Base-by-base conservation (phyloP, 1,140 invertebrate genomes). In the Ruditapes philippinarum region DNA sequence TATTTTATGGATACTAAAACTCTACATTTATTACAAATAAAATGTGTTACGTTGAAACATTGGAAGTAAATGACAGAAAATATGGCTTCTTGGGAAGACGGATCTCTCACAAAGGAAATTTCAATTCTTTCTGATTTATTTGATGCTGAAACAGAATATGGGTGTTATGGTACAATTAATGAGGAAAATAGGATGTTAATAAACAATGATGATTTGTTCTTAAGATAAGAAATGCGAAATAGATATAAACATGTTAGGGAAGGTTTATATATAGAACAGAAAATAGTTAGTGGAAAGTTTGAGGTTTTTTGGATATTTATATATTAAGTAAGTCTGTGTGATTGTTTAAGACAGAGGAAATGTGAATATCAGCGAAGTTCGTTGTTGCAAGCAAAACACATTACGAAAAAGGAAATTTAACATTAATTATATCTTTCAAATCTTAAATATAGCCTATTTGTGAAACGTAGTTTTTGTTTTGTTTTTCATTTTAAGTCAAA, bases 1-100 rank as follows among this genome's bases (percentile, higher is more conserved):
- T 81, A 57, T 81, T 81, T 81, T 81, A 81, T 81, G 31, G 36
- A 40, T 19, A 62, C 33, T 62, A 62, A 81, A 81, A 38, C 54
- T 38, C 45, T 42, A 45, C 51, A 40, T 81, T 81, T 81, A 81
- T 81, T 81, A 65, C 79, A 81, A 81, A 81, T 81, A 81, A 81
- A 81, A 81, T 81, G 79, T 38, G 79, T 45, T 25, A 81, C 60
- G 45, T 33, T 49, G 74, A 78, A 49, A 78, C 74, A 51, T 25
- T 45, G 31, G 74, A 36, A 54, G 54, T 78, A 49, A 78, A 78
- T 54, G 74, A 78, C 74, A 51, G 45, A 22, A 54, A 49, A 78
- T n/a, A 78, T 78, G 74, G 31, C 45, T 54, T 78, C 45, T 33
- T 22, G 42, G 74, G n/a, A 49, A 70, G 65, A 70, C 65, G 22